These are phyloP conservation scores for Mizuhopecten yessoensis DNA, from an alignment of 1,140 invertebrate genomes.

Conservation along the genomic window DNA sequence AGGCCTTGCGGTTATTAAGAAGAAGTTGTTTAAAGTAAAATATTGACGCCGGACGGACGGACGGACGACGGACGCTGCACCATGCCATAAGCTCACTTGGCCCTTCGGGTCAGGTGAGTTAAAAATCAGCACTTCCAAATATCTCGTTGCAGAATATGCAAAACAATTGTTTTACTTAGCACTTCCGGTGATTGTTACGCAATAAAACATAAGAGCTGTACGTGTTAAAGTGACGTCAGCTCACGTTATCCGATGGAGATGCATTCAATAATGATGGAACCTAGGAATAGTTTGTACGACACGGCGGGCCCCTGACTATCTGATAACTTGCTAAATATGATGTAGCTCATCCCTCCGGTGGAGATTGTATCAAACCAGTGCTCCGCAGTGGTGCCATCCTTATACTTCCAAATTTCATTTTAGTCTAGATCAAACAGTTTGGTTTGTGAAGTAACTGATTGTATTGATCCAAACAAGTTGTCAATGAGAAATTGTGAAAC, in stretches of 20 bases:
- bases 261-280: not conserved
- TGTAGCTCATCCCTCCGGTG: not conserved
- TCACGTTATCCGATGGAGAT: not conserved
- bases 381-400: not conserved
- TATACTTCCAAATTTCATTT: slow-evolving; percentile 34
- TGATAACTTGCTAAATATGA: not conserved
- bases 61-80: too few relatives aligned
- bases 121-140: too few relatives aligned
- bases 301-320: not conserved
- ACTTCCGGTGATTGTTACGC: too few relatives aligned
- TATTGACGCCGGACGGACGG: too few relatives aligned
- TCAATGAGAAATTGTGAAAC: not conserved
- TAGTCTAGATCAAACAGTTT: not conserved
- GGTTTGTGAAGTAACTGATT: not conserved
- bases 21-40: too few relatives aligned
- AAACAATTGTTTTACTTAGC: too few relatives aligned
- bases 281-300: too few relatives aligned
- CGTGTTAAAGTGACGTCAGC: not conserved
- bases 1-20: too few relatives aligned
- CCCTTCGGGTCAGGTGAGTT: too few relatives aligned
- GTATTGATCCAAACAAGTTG: not conserved
- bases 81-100: too few relatives aligned
- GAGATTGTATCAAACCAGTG: not conserved
- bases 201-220: not conserved
- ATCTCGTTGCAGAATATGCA: too few relatives aligned